Percentiles rank a stretch among this genome's conserved stretches.
Evolutionary conservation across 2,797 vertebrate species (phyloP).

Genomic region (Darevskia nairensis): DNA sequence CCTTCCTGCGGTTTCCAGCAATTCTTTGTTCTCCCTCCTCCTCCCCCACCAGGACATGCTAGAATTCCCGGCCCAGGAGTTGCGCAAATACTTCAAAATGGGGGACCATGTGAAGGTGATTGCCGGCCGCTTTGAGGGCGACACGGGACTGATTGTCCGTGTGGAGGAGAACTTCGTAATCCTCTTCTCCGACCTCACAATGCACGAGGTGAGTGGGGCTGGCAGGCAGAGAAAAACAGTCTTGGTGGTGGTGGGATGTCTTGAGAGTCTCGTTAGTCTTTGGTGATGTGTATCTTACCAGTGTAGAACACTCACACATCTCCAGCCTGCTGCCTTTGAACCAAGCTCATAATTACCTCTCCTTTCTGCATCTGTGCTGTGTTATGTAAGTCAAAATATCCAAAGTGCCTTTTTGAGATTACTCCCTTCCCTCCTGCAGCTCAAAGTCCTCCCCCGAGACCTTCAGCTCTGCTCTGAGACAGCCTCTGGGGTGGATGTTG

Average conservation of each 20-base stretch:
- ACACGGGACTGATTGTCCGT: slow-evolving; percentile 93
- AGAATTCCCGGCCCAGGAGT: slow-evolving; percentile 94
- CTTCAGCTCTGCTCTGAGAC: slow-evolving; percentile 97
- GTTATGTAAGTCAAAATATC: too few species aligned
- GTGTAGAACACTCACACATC: too few species aligned
- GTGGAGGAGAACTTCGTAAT: slow-evolving; percentile 98
- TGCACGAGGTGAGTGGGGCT: slow-evolving; percentile 88
- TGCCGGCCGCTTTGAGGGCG: slow-evolving; percentile 92
- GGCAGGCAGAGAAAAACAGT: too few species aligned
- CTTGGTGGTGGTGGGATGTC: too few species aligned
- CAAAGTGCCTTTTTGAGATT: neutral
- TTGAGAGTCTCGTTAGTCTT: too few species aligned
- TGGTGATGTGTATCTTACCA: too few species aligned
- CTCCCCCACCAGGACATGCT: slow-evolving; percentile 85
- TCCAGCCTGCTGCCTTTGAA: neutral
- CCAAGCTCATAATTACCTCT: too few species aligned
- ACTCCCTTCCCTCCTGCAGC: slow-evolving; percentile 68
- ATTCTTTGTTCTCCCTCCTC: neutral
- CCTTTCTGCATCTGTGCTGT: neutral
- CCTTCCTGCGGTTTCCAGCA: too few species aligned
- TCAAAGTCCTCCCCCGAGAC: slow-evolving; percentile 94
- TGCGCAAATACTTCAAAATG: slow-evolving; percentile 95
- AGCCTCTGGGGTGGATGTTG: slow-evolving; percentile 92
- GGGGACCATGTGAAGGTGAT: slow-evolving; percentile 98
- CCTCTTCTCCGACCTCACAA: slow-evolving; percentile 96